These are phyloP conservation scores for Alectura lathami DNA, from an alignment of 2,113 vertebrate species.

Conservation along the genomic window DNA sequence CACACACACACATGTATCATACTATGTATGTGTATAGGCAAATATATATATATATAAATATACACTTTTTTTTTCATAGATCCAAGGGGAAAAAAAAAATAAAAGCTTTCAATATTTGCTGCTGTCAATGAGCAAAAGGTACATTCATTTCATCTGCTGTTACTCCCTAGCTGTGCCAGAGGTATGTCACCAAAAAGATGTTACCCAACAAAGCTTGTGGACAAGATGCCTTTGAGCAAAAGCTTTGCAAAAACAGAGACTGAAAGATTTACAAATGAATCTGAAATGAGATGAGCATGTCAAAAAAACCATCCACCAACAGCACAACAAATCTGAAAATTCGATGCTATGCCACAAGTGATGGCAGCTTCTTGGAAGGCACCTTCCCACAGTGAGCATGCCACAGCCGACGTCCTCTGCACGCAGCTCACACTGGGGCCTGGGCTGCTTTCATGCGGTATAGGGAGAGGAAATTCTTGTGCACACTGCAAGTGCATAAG, in stretches of 20 bases:
- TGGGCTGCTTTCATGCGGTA: not conserved
- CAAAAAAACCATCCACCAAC: not conserved
- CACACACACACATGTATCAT: too few species aligned
- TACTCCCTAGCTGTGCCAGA: not conserved
- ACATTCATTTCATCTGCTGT: not conserved
- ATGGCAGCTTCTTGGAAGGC: not conserved
- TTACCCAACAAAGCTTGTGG: conserved; percentile 18
- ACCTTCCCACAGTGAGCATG: fast-evolving
- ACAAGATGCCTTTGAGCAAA: conserved; percentile 35
- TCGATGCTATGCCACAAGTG: not conserved
- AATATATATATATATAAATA: not conserved
- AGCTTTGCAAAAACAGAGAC: conserved; percentile 10
- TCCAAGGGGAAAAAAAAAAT: not conserved
- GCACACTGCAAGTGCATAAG: not conserved
- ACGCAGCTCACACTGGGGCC: not conserved
- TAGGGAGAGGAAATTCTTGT: not conserved
- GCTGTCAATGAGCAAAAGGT: not conserved
- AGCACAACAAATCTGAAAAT: not conserved
- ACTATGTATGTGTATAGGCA: too few species aligned
- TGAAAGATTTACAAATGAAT: conserved; percentile 26
- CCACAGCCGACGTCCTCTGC: not conserved
- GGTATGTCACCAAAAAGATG: not conserved
- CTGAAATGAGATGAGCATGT: not conserved
- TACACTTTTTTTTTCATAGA: fast-evolving
- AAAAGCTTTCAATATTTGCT: not conserved